A percentile compares a stretch with the other conserved stretches of the same genome.
Conservation (phyloP, 2,113 vertebrate species). For the Myanophis thanlyinensis region DNA sequence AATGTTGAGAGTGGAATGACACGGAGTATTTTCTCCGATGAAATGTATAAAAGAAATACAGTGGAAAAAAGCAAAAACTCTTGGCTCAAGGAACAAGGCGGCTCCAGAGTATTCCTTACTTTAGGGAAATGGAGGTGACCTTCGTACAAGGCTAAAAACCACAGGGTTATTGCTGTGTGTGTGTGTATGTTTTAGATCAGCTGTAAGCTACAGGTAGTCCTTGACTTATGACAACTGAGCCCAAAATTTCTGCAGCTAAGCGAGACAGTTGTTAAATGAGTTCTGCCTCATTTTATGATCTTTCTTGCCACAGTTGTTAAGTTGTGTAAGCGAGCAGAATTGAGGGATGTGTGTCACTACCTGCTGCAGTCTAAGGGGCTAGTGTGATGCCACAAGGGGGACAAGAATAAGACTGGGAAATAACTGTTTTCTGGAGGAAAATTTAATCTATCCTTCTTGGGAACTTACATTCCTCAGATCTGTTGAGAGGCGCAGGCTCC, state of each 20-base stretch:
- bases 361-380: not conserved
- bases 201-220: not conserved
- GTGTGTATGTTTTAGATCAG: not conserved
- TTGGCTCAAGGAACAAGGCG: not conserved
- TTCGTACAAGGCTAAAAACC: rapidly evolving
- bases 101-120: not conserved
- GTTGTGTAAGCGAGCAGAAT: not conserved
- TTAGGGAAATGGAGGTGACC: not conserved
- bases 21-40: not conserved
- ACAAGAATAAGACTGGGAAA: not conserved
- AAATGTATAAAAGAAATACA: not conserved
- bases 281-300: not conserved
- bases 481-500: not conserved
- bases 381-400: not conserved
- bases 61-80: rapidly evolving
- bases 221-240: not conserved
- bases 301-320: not conserved
- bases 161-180: not conserved
- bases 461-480: not conserved
- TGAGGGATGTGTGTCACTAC: not conserved
- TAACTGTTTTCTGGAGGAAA: not conserved
- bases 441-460: not conserved
- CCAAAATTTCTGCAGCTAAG: not conserved
- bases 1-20: not conserved
- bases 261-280: not conserved